phyloP scores from a whole-genome alignment of 2,797 vertebrate species.

The Anas bernieri region DNA sequence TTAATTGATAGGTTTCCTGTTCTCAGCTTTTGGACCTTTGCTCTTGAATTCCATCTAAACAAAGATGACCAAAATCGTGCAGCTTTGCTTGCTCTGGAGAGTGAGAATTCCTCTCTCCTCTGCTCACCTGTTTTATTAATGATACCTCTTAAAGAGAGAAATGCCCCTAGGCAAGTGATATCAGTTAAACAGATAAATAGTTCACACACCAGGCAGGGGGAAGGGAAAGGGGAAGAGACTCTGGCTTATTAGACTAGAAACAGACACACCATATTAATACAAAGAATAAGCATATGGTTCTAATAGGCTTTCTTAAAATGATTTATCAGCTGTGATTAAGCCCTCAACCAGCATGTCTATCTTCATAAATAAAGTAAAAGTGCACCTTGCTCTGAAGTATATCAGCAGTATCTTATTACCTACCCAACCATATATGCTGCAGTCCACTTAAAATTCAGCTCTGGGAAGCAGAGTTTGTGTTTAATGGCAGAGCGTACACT shows the following conservation, averaged over 20 bases:
- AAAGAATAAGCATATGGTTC: conserved; percentile 84
- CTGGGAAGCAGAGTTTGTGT: conserved; percentile 70
- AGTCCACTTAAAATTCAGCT: conserved; percentile 63
- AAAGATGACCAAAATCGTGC: background rate
- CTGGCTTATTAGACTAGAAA: conserved; percentile 77
- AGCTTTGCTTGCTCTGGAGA: background rate
- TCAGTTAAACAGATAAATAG: conserved; percentile 79
- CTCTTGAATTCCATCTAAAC: conserved; percentile 37
- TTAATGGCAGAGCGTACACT: conserved; percentile 56
- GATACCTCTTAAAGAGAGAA: conserved; percentile 53
- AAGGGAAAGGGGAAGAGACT: conserved; percentile 26
- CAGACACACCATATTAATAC: conserved; percentile 78
- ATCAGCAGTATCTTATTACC: conserved; percentile 81
- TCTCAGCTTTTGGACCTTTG: conserved; percentile 41
- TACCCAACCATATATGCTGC: conserved; percentile 57
- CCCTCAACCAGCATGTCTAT: conserved; percentile 79
- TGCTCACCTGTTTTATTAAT: conserved; percentile 67
- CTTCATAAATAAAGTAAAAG: conserved; percentile 86
- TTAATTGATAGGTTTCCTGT: conserved; percentile 57
- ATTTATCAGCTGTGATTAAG: conserved; percentile 86
- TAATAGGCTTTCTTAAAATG: conserved; percentile 82
- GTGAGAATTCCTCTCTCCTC: background rate
- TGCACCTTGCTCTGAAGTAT: conserved; percentile 82
- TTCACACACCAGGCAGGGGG: conserved; percentile 30
- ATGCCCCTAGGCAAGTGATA: conserved; percentile 68